Evolutionary conservation across 2,113 vertebrate genomes (phyloP).

Genomic region (Oryzias melastigma): DNA sequence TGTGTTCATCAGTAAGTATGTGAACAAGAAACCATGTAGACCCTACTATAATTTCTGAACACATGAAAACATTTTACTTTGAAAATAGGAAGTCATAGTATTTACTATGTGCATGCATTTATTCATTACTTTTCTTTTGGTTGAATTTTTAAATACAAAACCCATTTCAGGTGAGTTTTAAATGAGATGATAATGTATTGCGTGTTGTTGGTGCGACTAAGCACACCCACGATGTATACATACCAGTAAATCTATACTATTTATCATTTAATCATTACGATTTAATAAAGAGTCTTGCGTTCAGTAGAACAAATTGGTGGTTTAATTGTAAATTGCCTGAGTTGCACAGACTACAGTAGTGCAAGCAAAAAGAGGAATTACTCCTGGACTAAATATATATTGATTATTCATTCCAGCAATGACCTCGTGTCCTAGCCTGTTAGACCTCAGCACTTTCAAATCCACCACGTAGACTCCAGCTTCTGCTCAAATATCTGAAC

Average conservation of each 20-base stretch:
- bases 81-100: too few species aligned
- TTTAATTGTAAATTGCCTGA: conserved; percentile 61
- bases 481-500: conserved; percentile 24
- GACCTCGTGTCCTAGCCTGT: conserved; percentile 51
- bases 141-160: conserved; percentile 41
- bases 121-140: background rate
- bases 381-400: conserved; percentile 41
- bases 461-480: conserved; percentile 6
- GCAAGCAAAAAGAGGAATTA: conserved; percentile 58
- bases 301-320: conserved; percentile 56
- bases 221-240: conserved; percentile 20
- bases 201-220: conserved; percentile 12
- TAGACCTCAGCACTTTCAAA: conserved; percentile 35
- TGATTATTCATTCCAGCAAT: conserved; percentile 69
- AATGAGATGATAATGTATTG: conserved; percentile 10
- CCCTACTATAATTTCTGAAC: too few species aligned
- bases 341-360: conserved; percentile 44
- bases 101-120: too few species aligned
- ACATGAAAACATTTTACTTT: too few species aligned
- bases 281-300: conserved; percentile 47
- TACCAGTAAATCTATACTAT: conserved; percentile 49
- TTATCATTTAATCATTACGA: conserved; percentile 47
- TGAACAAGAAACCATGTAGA: too few species aligned
- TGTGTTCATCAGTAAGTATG: too few species aligned
- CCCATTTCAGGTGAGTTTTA: conserved; percentile 19